Evolutionary conservation across 1,140 invertebrate species (phyloP).

Genomic region (Polypedilum pembai): DNA sequence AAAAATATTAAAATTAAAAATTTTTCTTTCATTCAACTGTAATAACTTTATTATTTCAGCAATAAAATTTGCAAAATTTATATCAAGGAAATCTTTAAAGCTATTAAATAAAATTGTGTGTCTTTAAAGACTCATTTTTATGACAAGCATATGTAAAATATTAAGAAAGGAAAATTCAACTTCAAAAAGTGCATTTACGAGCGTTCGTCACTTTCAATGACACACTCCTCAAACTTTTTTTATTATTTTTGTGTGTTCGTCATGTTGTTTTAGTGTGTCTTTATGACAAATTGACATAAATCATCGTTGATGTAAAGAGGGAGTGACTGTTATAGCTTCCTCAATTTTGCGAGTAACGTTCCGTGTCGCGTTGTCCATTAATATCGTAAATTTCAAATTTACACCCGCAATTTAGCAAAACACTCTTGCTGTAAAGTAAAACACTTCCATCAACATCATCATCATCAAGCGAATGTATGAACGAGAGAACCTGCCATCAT

Average conservation of each 20-base stretch:
- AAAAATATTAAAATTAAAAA: too few relatives aligned
- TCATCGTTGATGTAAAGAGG: neutral
- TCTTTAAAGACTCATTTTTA: neutral
- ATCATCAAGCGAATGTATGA: neutral
- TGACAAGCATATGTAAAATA: neutral
- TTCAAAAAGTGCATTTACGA: too few relatives aligned
- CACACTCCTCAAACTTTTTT: neutral
- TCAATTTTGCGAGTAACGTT: neutral
- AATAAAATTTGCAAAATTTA: too few relatives aligned
- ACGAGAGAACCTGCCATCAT: slow-evolving; percentile 7
- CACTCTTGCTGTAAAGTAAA: neutral
- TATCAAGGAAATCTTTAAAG: too few relatives aligned
- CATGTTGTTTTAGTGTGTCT: neutral
- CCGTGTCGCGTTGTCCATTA: neutral
- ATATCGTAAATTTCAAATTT: slow-evolving; percentile 13
- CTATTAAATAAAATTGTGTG: too few relatives aligned
- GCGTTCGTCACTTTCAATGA: neutral
- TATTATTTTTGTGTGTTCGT: neutral
- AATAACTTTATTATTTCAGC: too few relatives aligned
- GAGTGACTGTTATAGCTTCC: too few relatives aligned
- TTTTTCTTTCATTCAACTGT: too few relatives aligned
- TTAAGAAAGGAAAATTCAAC: neutral
- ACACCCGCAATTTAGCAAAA: neutral
- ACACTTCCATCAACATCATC: neutral
- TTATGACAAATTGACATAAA: slow-evolving; percentile 13